Evolutionary conservation across 2,888 invertebrate species (phyloP), one percentile per base, ranked within the genome.

Genomic region (Leptinotarsa rubiginosa): DNA sequence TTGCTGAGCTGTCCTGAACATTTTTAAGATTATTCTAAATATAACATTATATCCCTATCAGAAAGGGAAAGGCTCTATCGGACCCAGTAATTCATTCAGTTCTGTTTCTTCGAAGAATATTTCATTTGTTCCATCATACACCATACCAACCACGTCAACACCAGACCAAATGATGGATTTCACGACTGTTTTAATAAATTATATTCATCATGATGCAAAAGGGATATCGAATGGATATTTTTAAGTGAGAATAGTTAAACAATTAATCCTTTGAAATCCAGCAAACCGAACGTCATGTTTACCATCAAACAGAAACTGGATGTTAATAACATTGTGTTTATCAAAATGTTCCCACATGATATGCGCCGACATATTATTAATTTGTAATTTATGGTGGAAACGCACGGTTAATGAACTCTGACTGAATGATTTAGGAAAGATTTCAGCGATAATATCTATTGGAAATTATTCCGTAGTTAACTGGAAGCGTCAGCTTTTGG

Each of bases 291-390:
- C 41, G 41, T 41, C n/a, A 25, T 20, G 62, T 25, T 62, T 31
- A 16, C 62, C n/a, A 22, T 62, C n/a, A 62, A 62, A 62, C 16
- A 62, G 31, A 31, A n/a, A 62, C 31, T 16, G 18, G 16, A 62
- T 62, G 62, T 62, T 15, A 41, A 62, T 62, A 31, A 41, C 41
- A 62, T 62, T 41, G n/a, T n/a, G 41, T 25, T 62, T 62, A 41
- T 62, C 18, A n/a, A 41, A 41, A 62, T 62, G 62, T 41, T 41
- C 62, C n/a, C 7, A 62, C 31, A 41, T 62, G 62, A 62, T 62
- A 62, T 62, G 31, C 25, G n/a, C 62, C 12, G 62, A 62, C 62
- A 25, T 16, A 31, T n/a, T 10, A 62, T 41, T 31, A 62, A 25
- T 41, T 62, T n/a, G n/a, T n/a, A 41, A 31, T 62, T 62, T 62